A percentile compares a stretch with the other conserved stretches of the same genome.
These are phyloP conservation scores for Cantharis nigra DNA, from an alignment of 2,888 invertebrate genomes.

Conservation along the genomic window DNA sequence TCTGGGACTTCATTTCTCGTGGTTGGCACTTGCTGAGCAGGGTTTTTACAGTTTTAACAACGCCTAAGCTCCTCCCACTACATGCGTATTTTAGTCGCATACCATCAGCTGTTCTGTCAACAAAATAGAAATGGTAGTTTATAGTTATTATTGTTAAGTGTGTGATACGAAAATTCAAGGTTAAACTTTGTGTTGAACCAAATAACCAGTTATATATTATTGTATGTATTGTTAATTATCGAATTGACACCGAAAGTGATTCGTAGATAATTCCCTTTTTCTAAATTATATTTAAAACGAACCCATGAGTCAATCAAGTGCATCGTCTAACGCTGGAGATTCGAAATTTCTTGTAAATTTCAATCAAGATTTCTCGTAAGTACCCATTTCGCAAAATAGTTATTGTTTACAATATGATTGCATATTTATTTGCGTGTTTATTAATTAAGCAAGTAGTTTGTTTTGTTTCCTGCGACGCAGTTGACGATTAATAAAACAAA, in stretches of 20 bases:
- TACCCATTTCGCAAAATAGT: conserved; percentile 42
- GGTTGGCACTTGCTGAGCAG: neutral
- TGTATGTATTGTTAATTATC: conserved; percentile 51
- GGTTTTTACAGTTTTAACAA: neutral
- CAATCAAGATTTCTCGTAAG: conserved; percentile 98
- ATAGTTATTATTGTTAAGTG: conserved; percentile 32
- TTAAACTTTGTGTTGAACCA: conserved; percentile 68
- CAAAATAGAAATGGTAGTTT: conserved; percentile 43
- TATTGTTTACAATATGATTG: neutral
- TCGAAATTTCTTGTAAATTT: conserved; percentile 92
- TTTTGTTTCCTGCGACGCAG: conserved; percentile 5
- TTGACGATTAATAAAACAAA: neutral
- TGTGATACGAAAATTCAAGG: conserved; percentile 57
- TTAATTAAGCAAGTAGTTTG: neutral
- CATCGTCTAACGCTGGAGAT: conserved; percentile 74
- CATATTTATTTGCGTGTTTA: neutral
- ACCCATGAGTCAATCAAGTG: conserved; percentile 85
- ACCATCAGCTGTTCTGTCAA: conserved; percentile 47
- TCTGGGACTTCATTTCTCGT: neutral
- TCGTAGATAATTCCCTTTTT: conserved; percentile 30
- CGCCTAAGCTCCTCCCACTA: neutral
- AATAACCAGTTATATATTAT: conserved; percentile 56
- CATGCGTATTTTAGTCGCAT: conserved; percentile 1
- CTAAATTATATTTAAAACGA: conserved; percentile 50
- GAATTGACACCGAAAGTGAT: conserved; percentile 35